Evolutionary conservation across 2,797 vertebrate genomes (phyloP).

Genomic region (Amniataba percoides): DNA sequence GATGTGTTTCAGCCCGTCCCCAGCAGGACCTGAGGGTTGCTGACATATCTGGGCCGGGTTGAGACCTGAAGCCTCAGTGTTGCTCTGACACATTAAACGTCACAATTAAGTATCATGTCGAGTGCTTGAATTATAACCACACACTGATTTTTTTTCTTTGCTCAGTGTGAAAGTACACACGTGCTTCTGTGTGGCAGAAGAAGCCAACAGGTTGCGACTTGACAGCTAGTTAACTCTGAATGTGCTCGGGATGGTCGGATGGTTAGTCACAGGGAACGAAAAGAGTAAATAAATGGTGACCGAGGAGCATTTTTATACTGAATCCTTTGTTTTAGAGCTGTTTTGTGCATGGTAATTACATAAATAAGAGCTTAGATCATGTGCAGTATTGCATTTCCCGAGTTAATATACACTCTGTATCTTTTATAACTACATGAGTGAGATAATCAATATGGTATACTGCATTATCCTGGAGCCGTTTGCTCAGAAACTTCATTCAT

Average conservation of each 20-base stretch:
- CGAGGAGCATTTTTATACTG: too few species aligned
- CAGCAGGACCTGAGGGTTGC: conserved; percentile 11
- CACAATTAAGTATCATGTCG: conserved; percentile 26
- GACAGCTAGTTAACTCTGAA: conserved; percentile 17
- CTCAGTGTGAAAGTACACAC: too few species aligned
- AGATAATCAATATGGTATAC: conserved; percentile 8
- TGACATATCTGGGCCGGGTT: conserved; percentile 25
- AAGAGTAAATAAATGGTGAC: not conserved
- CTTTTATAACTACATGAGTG: not conserved
- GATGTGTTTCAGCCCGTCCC: conserved; percentile 16
- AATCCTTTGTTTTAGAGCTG: too few species aligned
- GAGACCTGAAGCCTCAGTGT: conserved; percentile 14
- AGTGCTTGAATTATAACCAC: conserved; percentile 13
- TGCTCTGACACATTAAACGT: conserved; percentile 6
- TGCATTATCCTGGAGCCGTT: not conserved
- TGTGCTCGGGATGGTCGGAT: conserved; percentile 12
- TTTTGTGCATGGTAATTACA: not conserved
- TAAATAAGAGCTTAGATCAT: too few species aligned
- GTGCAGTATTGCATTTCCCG: not conserved
- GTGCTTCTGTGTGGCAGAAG: not conserved
- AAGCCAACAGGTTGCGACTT: conserved; percentile 16
- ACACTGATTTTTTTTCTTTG: not conserved
- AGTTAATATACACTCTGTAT: not conserved
- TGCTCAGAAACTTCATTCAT: conserved; percentile 45
- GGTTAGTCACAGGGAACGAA: not conserved